Conservation (phyloP, 2,888 invertebrate genomes). For the Peribatodes rhomboidaria region DNA sequence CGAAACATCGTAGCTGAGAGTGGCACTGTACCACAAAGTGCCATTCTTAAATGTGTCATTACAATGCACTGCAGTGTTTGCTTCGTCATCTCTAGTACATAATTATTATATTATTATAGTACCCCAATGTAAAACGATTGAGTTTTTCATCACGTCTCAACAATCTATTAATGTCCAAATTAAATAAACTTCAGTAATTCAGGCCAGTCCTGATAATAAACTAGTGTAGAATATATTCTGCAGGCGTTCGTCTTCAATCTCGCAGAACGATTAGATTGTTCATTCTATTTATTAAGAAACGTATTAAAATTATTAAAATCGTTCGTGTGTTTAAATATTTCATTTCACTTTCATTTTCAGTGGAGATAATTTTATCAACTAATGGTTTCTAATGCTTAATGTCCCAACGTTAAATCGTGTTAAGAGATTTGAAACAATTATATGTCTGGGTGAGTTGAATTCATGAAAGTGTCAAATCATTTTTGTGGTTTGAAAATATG, state of each 20-base stretch:
- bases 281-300: not conserved
- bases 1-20: too few relatives aligned
- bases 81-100: too few relatives aligned
- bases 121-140: too few relatives aligned
- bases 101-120: too few relatives aligned
- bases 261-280: constrained; percentile 1
- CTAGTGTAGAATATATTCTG: constrained; percentile 2
- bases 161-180: not conserved
- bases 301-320: not conserved
- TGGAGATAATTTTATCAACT: not conserved
- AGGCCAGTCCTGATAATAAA: constrained; percentile 1
- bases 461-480: not conserved
- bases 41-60: too few relatives aligned
- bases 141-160: not conserved
- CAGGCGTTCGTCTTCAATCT: constrained; percentile 4
- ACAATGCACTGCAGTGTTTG: too few relatives aligned
- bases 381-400: constrained; percentile 5
- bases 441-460: not conserved
- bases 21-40: too few relatives aligned
- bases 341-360: constrained; percentile 9
- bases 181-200: not conserved
- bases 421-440: not conserved
- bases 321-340: not conserved
- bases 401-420: not conserved
- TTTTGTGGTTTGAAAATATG: not conserved